phyloP scores from a whole-genome alignment of 2,888 invertebrate species.

The Anthoptus insignis region DNA sequence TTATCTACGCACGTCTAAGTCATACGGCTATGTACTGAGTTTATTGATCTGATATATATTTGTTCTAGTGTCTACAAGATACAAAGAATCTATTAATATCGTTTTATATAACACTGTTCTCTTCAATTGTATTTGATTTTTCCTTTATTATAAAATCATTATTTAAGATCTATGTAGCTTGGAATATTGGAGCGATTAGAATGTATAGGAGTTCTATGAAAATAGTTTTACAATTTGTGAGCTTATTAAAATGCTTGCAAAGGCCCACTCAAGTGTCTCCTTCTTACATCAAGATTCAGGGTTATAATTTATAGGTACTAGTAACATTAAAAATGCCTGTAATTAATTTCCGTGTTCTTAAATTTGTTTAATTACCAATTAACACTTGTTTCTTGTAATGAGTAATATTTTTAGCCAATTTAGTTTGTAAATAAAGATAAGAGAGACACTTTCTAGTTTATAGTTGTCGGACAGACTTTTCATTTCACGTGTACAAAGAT shows the following conservation, averaged over 20 bases:
- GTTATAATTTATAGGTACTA: too few relatives aligned
- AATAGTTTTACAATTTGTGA: neutral
- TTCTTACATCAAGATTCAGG: too few relatives aligned
- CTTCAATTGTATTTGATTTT: conserved; percentile 21
- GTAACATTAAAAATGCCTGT: neutral
- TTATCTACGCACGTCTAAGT: too few relatives aligned
- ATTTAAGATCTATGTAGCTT: conserved; percentile 13
- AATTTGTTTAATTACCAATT: conserved; percentile 48
- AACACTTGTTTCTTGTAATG: conserved; percentile 73
- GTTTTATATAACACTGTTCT: conserved; percentile 20
- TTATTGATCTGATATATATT: neutral
- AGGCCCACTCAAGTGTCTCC: neutral
- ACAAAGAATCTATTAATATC: conserved; percentile 32
- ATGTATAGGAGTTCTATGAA: neutral
- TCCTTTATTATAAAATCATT: neutral
- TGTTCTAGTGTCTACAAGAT: conserved; percentile 36
- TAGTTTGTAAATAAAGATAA: conserved; percentile 70
- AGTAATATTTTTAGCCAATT: conserved; percentile 69
- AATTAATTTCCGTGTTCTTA: neutral
- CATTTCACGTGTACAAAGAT: conserved; percentile 34
- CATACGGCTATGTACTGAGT: neutral
- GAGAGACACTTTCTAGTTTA: conserved; percentile 66
- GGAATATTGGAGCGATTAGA: conserved; percentile 20
- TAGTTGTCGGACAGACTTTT: conserved; percentile 13
- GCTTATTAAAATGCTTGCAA: neutral